Base-by-base conservation (phyloP, 2,797 vertebrate genomes). In the Parotocinclus haroldoi region DNA sequence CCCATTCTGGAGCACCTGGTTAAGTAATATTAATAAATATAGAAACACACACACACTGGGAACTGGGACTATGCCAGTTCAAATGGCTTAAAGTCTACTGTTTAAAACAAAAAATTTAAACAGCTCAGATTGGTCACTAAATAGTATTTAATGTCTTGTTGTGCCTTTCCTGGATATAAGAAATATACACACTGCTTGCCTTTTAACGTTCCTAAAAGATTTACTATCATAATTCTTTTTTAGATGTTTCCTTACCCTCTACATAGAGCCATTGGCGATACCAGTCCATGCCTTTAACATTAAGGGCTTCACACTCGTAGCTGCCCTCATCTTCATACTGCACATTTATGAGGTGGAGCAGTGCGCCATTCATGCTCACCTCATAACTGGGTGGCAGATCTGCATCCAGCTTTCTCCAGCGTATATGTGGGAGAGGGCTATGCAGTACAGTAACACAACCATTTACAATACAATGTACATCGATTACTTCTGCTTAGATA, bases 221-320 rank as follows among this genome's bases (percentile, higher is more conserved):
- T n/a, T n/a, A n/a, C n/a, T n/a, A n/a, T n/a, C n/a, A n/a, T n/a
- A n/a, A n/a, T n/a, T n/a, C n/a, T n/a, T n/a, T n/a, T n/a, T n/a
- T n/a, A 27, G 27, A 27, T 5, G 27, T 27, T 27, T 6, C 79
- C 86, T 82, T 87, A 98, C 97, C 94, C 86, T 97, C 92, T 61
- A 99, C 95, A 63, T 96, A 95, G 74, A 99, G 82, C 88, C 91
- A 93, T 75, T 92, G 93, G 76, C 94, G 93, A 80, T 97, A 89
- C 81, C 89, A 93, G 86, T 98, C 96, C 84, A 93, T 98, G 63
- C 95, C 97, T 85, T 93, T 93, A n/a, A 93, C 92, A 72, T 99
- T 99, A 80, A 95, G 90, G 63, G 97, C 96, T 76, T 98, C 96
- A 74, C 97, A 99, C 71, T 97, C 94, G 9, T 99, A 99, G 10